A percentile compares a stretch with the other conserved stretches of the same genome.
phyloP scores from a whole-genome alignment of 1,140 invertebrate genomes.

The Chelonus insularis region DNA sequence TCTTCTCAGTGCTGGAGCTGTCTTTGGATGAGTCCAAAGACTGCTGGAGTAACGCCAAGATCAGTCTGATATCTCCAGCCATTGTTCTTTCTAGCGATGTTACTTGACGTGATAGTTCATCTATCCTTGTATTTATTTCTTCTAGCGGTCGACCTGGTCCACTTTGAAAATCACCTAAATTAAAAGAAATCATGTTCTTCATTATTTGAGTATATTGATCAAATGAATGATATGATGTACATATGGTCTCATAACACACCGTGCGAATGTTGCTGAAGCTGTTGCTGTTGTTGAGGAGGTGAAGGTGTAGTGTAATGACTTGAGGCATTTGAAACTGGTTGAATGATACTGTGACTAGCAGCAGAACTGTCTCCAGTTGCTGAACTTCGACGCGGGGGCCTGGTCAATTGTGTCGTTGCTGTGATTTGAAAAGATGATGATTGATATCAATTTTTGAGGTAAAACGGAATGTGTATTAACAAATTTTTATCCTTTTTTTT shows the following conservation, averaged over 20 bases:
- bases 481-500: no score
- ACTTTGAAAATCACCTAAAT: conserved; percentile 57
- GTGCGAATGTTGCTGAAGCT: conserved; percentile 45
- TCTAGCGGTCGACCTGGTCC: conserved; percentile 58
- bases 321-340: conserved; percentile 53
- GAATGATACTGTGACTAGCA: conserved; percentile 44
- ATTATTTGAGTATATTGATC: no score
- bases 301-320: conserved; percentile 59
- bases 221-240: no score
- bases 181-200: no score
- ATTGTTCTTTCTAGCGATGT: conserved; percentile 68
- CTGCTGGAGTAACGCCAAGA: conserved; percentile 68
- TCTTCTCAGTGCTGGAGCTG: conserved; percentile 54
- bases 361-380: conserved; percentile 52
- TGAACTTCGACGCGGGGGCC: conserved; percentile 50
- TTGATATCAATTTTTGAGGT: conserved; percentile 4
- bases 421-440: conserved; percentile 32
- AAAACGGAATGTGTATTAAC: no score
- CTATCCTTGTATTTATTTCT: conserved; percentile 65
- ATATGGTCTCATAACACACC: conserved; percentile 34
- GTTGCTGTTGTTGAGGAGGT: conserved; percentile 44
- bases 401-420: conserved; percentile 54
- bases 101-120: conserved; percentile 67
- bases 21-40: conserved; percentile 55
- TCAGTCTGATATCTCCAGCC: conserved; percentile 68